These are phyloP conservation scores for Cheilosia pagana DNA, from an alignment of 2,888 invertebrate species.

Conservation along the genomic window DNA sequence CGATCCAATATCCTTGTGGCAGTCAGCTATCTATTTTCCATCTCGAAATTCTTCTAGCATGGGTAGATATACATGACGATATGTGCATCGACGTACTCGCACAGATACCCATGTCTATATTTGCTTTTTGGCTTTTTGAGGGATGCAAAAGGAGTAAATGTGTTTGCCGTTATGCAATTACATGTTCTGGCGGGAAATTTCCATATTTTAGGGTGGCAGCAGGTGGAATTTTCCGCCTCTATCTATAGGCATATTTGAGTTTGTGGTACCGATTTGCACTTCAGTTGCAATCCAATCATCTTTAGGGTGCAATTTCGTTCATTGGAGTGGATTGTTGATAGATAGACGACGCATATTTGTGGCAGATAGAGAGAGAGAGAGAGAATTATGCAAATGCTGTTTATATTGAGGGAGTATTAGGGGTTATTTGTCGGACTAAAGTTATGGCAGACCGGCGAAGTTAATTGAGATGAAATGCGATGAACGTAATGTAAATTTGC, in stretches of 20 bases:
- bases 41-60: not conserved
- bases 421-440: not conserved
- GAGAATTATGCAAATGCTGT: not conserved
- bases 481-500: too few relatives aligned
- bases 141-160: conserved; percentile 51
- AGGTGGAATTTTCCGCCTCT: not conserved
- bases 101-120: conserved; percentile 1
- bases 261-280: conserved; percentile 18
- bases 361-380: not conserved
- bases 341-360: not conserved
- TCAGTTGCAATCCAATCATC: conserved; percentile 31
- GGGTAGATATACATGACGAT: not conserved
- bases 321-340: conserved; percentile 15
- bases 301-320: conserved; percentile 12
- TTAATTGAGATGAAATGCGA: too few relatives aligned
- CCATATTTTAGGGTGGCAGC: not conserved
- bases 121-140: conserved; percentile 45
- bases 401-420: not conserved
- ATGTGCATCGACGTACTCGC: conserved; percentile 4
- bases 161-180: conserved; percentile 64
- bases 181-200: conserved; percentile 25
- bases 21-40: not conserved
- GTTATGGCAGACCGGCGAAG: too few relatives aligned
- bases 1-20: conserved; percentile 23
- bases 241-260: not conserved